phyloP scores from a whole-genome alignment of 2,888 invertebrate genomes.

The Mythimna ferrago region DNA sequence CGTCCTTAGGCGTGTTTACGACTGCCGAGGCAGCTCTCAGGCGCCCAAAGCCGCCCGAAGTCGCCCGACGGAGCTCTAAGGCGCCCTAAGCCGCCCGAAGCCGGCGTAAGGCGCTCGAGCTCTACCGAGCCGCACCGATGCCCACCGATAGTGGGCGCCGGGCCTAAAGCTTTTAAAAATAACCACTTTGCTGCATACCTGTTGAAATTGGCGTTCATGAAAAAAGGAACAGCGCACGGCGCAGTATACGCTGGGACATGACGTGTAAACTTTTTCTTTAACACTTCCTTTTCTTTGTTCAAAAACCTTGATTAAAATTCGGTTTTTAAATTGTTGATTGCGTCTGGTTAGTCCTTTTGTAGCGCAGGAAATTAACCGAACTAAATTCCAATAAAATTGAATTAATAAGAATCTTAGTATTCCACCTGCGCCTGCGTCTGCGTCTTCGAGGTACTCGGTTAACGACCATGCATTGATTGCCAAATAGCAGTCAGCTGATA shows the following conservation, averaged over 20 bases:
- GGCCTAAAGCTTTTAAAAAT: constrained; percentile 65
- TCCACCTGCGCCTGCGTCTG: constrained; percentile 55
- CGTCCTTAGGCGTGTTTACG: no score
- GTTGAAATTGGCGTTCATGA: constrained; percentile 57
- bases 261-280: constrained; percentile 44
- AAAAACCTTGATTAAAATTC: constrained; percentile 49
- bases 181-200: constrained; percentile 66
- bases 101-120: no score
- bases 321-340: constrained; percentile 36
- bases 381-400: constrained; percentile 19
- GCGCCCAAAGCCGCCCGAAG: no score
- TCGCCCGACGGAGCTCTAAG: no score
- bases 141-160: no score
- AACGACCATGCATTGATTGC: constrained; percentile 67
- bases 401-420: constrained; percentile 58
- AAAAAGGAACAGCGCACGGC: constrained; percentile 32
- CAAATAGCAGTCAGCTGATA: constrained; percentile 65
- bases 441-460: constrained; percentile 62
- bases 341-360: constrained; percentile 29
- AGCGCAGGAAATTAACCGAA: constrained; percentile 13
- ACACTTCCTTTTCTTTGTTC: constrained; percentile 53
- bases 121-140: no score
- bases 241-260: constrained; percentile 20
- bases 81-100: no score
- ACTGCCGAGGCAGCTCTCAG: no score